Percentiles rank a stretch among this genome's conserved stretches.
Conservation (phyloP, 2,797 vertebrate species). For the Betta splendens region DNA sequence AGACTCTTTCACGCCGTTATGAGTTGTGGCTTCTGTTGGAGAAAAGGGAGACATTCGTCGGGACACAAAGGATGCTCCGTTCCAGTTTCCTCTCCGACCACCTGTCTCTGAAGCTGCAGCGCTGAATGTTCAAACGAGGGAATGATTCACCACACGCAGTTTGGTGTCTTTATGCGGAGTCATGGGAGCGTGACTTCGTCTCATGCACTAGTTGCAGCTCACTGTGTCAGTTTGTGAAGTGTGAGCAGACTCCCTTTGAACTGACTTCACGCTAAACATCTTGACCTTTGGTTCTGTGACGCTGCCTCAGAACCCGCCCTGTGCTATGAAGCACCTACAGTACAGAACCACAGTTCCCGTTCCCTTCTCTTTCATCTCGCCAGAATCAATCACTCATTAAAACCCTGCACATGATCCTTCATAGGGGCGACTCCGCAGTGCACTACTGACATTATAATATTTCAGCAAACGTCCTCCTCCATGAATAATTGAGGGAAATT, state of each 20-base stretch:
- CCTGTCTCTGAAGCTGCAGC: no score
- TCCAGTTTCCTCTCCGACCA: no score
- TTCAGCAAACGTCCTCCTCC: constrained; percentile 46
- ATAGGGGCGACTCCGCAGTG: constrained; percentile 18
- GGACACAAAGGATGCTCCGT: no score
- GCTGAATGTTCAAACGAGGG: no score
- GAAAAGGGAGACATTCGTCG: no score
- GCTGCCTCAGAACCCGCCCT: not conserved
- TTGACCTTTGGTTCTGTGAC: not conserved
- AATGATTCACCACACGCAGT: constrained; percentile 49
- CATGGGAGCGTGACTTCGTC: constrained; percentile 24
- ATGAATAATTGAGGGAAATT: constrained; percentile 71
- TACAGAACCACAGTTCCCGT: constrained; percentile 14
- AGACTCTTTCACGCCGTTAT: no score
- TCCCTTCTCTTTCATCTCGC: constrained; percentile 17
- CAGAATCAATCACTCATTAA: constrained; percentile 47
- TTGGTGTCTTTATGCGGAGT: constrained; percentile 46
- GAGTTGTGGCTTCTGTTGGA: no score
- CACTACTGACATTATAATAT: constrained; percentile 34
- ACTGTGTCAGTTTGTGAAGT: no score
- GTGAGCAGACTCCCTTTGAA: no score
- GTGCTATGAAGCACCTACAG: not conserved
- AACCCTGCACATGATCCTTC: constrained; percentile 23
- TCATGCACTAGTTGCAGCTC: no score
- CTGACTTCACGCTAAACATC: constrained; percentile 5